These are phyloP conservation scores for Adoxophyes honmai DNA, from an alignment of 1,140 invertebrate genomes.

Conservation along the genomic window DNA sequence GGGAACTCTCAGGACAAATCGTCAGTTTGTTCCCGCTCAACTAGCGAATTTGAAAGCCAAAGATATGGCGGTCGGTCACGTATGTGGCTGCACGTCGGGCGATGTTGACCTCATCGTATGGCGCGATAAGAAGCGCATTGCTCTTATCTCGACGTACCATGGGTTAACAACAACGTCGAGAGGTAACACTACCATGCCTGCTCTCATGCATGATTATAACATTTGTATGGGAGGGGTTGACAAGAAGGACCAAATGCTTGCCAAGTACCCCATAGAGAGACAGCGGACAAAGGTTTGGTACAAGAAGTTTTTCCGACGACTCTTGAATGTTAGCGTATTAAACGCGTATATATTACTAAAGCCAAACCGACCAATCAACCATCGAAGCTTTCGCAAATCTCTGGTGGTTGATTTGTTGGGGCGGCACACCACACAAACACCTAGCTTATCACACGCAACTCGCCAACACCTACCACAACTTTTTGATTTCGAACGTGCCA, in stretches of 20 bases:
- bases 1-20: conserved; percentile 16
- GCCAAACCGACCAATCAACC: too few relatives aligned
- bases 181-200: conserved; percentile 15
- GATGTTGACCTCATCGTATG: conserved; percentile 25
- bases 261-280: conserved; percentile 28
- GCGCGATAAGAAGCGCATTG: conserved; percentile 20
- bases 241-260: conserved; percentile 33
- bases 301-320: conserved; percentile 25
- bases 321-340: conserved; percentile 23
- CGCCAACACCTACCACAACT: background rate
- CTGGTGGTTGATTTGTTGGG: background rate
- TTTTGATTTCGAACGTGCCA: background rate
- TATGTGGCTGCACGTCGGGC: conserved; percentile 18
- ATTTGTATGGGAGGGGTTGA: conserved; percentile 29
- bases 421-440: background rate
- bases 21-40: conserved; percentile 14
- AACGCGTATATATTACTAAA: conserved; percentile 20
- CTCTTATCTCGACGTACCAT: conserved; percentile 29
- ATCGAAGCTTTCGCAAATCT: too few relatives aligned
- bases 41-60: conserved; percentile 17
- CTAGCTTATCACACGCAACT: background rate
- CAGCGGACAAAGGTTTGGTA: conserved; percentile 30
- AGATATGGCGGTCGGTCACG: conserved; percentile 14
- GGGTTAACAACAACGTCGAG: background rate
- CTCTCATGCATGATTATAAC: conserved; percentile 27